phyloP scores from a whole-genome alignment of 92 coral and sea anemone genomes.

The Phenganax stokvisi region DNA sequence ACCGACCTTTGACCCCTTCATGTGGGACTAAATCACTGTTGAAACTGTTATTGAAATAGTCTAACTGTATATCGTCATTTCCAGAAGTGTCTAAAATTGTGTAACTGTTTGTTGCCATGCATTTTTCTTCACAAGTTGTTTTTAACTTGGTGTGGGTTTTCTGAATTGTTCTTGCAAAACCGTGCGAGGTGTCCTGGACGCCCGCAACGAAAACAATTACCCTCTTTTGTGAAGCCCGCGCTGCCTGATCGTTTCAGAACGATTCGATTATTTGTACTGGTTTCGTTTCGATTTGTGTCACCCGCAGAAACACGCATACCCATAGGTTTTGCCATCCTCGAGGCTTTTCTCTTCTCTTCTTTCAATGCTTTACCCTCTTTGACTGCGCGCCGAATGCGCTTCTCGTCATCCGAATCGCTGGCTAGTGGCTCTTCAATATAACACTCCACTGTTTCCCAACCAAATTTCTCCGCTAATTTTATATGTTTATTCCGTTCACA shows the following conservation, averaged over 20 bases:
- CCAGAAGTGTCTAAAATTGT: background rate
- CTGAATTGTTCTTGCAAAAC: background rate
- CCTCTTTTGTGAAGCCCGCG: background rate
- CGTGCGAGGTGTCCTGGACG: slow-evolving; percentile 8
- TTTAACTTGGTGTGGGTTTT: background rate
- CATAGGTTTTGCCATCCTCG: background rate
- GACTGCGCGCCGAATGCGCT: slow-evolving; percentile 4
- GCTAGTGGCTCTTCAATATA: slow-evolving; percentile 24
- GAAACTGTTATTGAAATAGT: background rate
- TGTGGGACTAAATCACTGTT: no score
- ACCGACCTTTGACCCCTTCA: background rate
- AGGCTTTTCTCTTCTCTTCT: no score
- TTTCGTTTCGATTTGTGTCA: background rate
- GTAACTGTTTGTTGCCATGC: background rate
- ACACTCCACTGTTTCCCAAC: slow-evolving; percentile 26
- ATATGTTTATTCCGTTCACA: slow-evolving; percentile 22
- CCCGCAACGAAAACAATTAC: background rate
- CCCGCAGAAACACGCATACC: background rate
- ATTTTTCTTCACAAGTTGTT: background rate
- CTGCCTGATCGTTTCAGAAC: background rate
- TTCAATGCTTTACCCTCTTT: background rate
- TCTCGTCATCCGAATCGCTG: slow-evolving; percentile 9
- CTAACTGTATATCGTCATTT: background rate
- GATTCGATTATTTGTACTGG: background rate
- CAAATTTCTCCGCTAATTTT: background rate